Evolutionary conservation across 2,888 invertebrate species (phyloP).

Genomic region (Smittia sp.): DNA sequence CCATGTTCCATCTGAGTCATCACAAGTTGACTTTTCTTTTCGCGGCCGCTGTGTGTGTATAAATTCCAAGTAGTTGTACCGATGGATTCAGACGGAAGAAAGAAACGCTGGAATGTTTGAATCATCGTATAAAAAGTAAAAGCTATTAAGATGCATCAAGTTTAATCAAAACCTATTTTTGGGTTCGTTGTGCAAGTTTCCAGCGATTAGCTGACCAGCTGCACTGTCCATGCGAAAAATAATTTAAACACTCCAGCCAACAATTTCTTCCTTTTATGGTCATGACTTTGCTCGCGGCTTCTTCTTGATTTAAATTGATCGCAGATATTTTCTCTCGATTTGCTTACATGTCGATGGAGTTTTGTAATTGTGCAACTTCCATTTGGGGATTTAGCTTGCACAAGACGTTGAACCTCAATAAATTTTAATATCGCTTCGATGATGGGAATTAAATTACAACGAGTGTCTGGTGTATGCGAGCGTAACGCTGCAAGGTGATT

Average conservation of each 20-base stretch:
- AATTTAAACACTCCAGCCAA: constrained; percentile 1
- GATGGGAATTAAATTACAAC: background rate
- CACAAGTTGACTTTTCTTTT: background rate
- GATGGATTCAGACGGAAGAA: background rate
- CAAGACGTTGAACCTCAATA: too few species aligned
- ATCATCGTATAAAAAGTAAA: too few species aligned
- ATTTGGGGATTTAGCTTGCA: background rate
- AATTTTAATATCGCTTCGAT: background rate
- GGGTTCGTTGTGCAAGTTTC: too few species aligned
- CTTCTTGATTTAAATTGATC: constrained; percentile 4
- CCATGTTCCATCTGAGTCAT: constrained; percentile 2
- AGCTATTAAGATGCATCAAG: too few species aligned
- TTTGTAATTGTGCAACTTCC: background rate
- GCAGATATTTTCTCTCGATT: background rate
- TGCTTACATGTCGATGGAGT: background rate
- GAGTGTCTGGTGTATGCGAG: background rate
- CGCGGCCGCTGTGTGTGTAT: background rate
- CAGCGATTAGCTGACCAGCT: background rate
- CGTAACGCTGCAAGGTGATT: background rate
- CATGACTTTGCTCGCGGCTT: background rate
- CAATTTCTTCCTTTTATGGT: constrained; percentile 15
- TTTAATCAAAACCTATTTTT: too few species aligned
- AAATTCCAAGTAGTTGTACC: background rate
- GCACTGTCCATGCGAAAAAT: background rate
- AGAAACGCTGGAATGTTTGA: background rate